Conservation (phyloP, 2,797 vertebrate species). For the Halcyon badia region DNA sequence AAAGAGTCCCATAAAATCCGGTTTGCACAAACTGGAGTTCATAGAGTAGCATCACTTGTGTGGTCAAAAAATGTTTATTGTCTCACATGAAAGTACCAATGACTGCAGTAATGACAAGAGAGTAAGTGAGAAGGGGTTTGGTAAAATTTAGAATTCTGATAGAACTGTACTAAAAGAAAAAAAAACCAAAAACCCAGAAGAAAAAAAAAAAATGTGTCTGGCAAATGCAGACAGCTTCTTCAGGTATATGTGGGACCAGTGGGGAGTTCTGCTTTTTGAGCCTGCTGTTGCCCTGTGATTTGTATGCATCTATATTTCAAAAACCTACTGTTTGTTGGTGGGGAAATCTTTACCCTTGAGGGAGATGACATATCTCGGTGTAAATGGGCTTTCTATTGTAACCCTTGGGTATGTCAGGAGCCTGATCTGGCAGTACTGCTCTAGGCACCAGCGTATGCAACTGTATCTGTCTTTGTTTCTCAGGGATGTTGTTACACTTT, state of each 20-base stretch:
- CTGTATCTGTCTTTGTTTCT: neutral
- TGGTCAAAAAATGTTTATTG: neutral
- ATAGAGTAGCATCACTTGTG: neutral
- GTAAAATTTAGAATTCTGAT: neutral
- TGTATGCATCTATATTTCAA: neutral
- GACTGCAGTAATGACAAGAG: neutral
- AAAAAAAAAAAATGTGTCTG: neutral
- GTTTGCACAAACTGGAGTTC: neutral
- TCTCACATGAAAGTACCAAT: neutral
- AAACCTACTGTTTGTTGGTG: neutral
- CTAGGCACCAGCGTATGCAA: rapidly evolving
- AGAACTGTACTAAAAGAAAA: neutral
- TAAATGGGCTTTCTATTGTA: neutral
- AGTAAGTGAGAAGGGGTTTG: neutral
- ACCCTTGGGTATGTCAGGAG: neutral
- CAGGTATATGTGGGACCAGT: neutral
- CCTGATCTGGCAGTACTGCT: neutral
- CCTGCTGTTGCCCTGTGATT: neutral
- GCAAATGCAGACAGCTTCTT: neutral
- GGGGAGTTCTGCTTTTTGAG: neutral
- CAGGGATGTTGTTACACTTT: neutral
- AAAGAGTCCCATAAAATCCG: neutral
- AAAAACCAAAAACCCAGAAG: no score
- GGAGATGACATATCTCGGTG: neutral
- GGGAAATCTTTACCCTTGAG: neutral